phyloP scores from a whole-genome alignment of 2,113 vertebrate genomes.

The Piprites chloris region DNA sequence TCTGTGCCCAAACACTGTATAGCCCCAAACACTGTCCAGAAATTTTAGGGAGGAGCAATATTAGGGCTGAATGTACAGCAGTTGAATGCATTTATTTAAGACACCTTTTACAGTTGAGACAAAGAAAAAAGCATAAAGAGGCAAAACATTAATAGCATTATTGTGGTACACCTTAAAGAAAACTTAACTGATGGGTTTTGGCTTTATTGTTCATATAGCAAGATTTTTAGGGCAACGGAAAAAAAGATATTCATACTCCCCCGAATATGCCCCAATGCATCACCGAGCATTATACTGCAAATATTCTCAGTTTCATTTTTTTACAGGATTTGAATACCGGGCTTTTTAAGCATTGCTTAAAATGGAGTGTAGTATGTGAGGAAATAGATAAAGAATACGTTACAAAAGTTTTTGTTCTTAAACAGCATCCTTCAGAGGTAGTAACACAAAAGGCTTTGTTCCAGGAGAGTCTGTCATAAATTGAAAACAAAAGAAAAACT shows the following conservation, averaged over 20 bases:
- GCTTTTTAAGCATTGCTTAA: neutral
- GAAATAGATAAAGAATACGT: neutral
- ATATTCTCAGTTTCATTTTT: neutral
- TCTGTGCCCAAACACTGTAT: neutral
- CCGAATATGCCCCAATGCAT: neutral
- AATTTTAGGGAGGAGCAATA: neutral
- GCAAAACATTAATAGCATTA: neutral
- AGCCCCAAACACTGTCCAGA: neutral
- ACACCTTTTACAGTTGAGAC: fast-evolving
- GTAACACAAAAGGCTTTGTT: neutral
- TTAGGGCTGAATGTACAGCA: neutral
- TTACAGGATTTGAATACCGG: neutral
- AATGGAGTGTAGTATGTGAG: neutral
- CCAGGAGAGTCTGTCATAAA: neutral
- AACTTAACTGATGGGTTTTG: neutral
- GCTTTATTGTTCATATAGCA: neutral
- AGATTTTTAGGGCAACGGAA: neutral
- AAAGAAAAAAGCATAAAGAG: neutral
- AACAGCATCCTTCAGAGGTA: neutral
- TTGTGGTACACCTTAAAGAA: neutral
- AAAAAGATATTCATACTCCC: neutral
- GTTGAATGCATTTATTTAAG: neutral
- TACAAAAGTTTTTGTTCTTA: neutral
- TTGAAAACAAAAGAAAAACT: neutral
- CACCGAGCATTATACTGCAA: neutral